These are phyloP conservation scores for Lophius americanus DNA, from an alignment of 2,797 vertebrate genomes.

Conservation along the genomic window DNA sequence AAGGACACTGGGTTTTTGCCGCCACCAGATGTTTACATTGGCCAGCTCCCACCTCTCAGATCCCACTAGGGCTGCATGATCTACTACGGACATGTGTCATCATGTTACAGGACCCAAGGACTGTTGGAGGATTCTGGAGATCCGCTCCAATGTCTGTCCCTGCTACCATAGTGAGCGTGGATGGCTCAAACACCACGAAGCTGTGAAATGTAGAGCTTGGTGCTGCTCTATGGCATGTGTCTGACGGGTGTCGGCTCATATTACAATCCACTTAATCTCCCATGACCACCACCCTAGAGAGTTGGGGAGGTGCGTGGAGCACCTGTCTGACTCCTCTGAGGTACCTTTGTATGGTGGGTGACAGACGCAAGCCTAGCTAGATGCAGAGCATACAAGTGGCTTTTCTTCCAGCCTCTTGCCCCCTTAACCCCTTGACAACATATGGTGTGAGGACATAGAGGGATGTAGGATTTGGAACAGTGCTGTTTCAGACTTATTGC, in stretches of 20 bases:
- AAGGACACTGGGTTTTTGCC: too few species aligned
- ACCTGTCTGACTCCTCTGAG: constrained; percentile 74
- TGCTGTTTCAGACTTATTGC: neutral
- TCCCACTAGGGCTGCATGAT: constrained; percentile 1
- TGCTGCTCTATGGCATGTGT: constrained; percentile 54
- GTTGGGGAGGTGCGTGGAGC: constrained; percentile 40
- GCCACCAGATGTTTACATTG: too few species aligned
- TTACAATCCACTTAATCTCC: constrained; percentile 76
- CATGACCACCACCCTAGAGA: constrained; percentile 63
- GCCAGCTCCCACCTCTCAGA: neutral
- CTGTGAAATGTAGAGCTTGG: constrained; percentile 34
- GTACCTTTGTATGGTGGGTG: constrained; percentile 49
- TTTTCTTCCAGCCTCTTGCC: constrained; percentile 50
- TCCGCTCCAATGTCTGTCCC: constrained; percentile 25
- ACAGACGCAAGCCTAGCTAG: constrained; percentile 64
- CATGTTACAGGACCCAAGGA: constrained; percentile 23
- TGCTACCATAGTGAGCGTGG: constrained; percentile 30
- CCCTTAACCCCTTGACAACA: constrained; percentile 39
- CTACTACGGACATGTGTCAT: constrained; percentile 33
- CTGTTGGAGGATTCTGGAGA: constrained; percentile 26
- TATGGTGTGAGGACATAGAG: constrained; percentile 54
- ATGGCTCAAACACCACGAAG: constrained; percentile 28
- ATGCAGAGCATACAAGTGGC: constrained; percentile 54
- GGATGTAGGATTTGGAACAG: constrained; percentile 40
- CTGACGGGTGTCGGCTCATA: constrained; percentile 79